Evolutionary conservation across 2,113 vertebrate genomes (phyloP).

Genomic region (Eolophus roseicapilla): DNA sequence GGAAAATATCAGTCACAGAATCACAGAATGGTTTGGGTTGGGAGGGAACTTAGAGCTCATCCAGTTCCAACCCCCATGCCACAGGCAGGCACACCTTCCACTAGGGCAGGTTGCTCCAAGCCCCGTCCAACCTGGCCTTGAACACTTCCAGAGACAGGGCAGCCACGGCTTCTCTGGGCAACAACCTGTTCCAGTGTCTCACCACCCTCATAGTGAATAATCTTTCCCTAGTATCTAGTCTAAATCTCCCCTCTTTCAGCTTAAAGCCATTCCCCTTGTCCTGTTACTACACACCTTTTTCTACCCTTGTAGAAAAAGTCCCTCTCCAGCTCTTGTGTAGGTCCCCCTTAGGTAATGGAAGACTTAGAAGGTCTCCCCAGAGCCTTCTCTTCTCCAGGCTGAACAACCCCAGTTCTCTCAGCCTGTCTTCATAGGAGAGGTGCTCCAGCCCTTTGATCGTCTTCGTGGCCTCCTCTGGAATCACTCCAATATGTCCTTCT

Average conservation of each 20-base stretch:
- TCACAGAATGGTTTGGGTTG: background rate
- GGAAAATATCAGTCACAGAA: background rate
- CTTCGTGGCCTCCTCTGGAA: background rate
- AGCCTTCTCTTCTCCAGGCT: background rate
- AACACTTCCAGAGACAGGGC: accelerated
- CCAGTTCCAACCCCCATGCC: background rate
- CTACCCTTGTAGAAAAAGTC: background rate
- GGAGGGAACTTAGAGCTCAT: background rate
- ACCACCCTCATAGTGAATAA: background rate
- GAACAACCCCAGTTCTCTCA: background rate
- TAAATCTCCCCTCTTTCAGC: background rate
- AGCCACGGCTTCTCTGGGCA: background rate
- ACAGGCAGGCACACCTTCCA: background rate
- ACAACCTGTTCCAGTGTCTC: background rate
- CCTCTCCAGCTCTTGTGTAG: background rate
- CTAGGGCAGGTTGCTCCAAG: background rate
- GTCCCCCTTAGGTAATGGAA: background rate
- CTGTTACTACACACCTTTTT: too few relatives aligned
- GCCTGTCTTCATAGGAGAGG: background rate
- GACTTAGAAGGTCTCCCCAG: background rate
- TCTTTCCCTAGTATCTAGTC: background rate
- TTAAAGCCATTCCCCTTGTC: background rate
- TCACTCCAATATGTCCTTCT: background rate
- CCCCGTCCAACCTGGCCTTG: background rate
- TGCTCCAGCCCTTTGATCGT: too few relatives aligned